Percentiles rank a stretch among this genome's conserved stretches.
Evolutionary conservation across 2,888 invertebrate species (phyloP).

Genomic region (Cheilosia impressa): DNA sequence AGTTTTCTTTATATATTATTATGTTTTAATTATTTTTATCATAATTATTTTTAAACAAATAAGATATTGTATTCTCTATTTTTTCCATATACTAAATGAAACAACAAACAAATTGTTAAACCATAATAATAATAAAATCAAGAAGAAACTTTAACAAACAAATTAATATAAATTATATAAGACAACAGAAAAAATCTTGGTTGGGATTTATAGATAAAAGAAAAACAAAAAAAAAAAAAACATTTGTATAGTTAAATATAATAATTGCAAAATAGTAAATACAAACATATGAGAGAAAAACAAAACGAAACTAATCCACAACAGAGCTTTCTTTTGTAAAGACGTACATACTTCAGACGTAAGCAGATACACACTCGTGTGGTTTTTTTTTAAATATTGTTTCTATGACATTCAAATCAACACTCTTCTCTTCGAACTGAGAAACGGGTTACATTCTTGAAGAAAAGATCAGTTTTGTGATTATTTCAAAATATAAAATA

Average conservation of each 20-base stretch:
- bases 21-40: slow-evolving; percentile 70
- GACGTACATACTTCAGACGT: slow-evolving; percentile 29
- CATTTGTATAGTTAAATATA: slow-evolving; percentile 76
- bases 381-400: slow-evolving; percentile 19
- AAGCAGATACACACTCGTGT: slow-evolving; percentile 10
- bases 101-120: slow-evolving; percentile 69
- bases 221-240: slow-evolving; percentile 27
- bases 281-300: slow-evolving; percentile 60
- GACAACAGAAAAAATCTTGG: slow-evolving; percentile 54
- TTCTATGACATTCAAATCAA: slow-evolving; percentile 50
- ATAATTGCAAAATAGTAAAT: slow-evolving; percentile 73
- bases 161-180: slow-evolving; percentile 42
- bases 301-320: slow-evolving; percentile 72
- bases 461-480: slow-evolving; percentile 68
- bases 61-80: slow-evolving; percentile 71
- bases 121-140: slow-evolving; percentile 58
- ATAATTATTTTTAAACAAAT: slow-evolving; percentile 69
- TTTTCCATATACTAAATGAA: slow-evolving; percentile 39
- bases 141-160: slow-evolving; percentile 46
- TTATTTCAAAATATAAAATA: slow-evolving; percentile 58
- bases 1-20: slow-evolving; percentile 64
- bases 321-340: slow-evolving; percentile 74
- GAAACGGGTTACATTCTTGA: slow-evolving; percentile 36
- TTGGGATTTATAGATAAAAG: slow-evolving; percentile 61
- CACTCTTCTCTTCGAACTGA: slow-evolving; percentile 33